Evolutionary conservation across 1,140 invertebrate genomes (phyloP), one percentile per base, ranked within the genome.

Genomic region (Zelostemma sp.): DNA sequence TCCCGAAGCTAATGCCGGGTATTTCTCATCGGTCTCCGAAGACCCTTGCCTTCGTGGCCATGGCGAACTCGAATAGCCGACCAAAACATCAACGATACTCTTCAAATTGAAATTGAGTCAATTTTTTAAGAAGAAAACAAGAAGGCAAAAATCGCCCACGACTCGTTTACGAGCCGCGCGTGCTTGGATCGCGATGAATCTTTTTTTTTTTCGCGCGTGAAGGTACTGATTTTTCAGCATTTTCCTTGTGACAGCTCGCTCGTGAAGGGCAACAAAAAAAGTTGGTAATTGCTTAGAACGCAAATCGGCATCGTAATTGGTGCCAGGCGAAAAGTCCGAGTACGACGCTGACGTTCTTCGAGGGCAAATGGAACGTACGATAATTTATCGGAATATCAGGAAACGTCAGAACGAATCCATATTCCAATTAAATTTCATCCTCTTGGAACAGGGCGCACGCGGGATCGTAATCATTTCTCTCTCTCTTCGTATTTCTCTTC

Each of bases 361-460:
- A 74, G 68, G 76, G 75, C 77, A 84, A 84, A 83, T 84, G 80
- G 80, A 83, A 83, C 79, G 77, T 82, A 76, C 73, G 73, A 81
- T 82, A 83, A 83, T 83, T 83, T 83, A 85, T 85, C 78, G 76
- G 78, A 73, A 81, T 82, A 85, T 83, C 80, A 80, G 77, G 80
- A 83, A 82, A 82, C 70, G 75, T 77, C 75, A 80, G 79, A 83
- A 80, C 75, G 78, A 74, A 81, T 84, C 80, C 81, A 84, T 84
- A 84, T 85, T 85, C 82, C 83, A 85, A 84, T 85, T 85, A 85
- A 84, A 85, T 81, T 82, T 84, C 79, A 83, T 84, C 76, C 83
- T 84, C 72, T 74, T 76, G 82, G 77, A 84, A 82, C 76, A 74
- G 56, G 74, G 76, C 73, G 71, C 68, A 72, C 49, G 62, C 57